phyloP scores from a whole-genome alignment of 2,888 invertebrate genomes.

The Tricholauxania praeusta region DNA sequence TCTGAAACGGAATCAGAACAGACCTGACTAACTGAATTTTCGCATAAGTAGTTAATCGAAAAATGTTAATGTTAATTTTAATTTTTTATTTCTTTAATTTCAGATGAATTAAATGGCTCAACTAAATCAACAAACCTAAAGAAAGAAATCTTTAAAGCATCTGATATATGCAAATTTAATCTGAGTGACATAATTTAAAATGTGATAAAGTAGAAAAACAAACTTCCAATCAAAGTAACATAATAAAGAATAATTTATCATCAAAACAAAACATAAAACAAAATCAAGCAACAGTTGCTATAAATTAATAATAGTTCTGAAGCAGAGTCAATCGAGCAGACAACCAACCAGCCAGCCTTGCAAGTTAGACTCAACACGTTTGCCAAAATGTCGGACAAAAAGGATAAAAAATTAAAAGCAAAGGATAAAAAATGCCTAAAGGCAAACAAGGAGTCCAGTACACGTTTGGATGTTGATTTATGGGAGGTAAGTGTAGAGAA shows the following conservation, averaged over 20 bases:
- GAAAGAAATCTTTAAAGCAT: too few relatives aligned
- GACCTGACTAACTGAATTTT: too few relatives aligned
- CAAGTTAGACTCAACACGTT: not conserved
- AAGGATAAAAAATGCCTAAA: conserved; percentile 59
- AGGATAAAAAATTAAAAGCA: conserved; percentile 53
- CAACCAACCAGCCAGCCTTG: too few relatives aligned
- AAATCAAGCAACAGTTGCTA: conserved; percentile 24
- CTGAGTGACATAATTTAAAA: too few relatives aligned
- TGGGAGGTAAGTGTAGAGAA: conserved; percentile 62
- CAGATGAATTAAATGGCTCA: too few relatives aligned
- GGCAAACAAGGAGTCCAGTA: conserved; percentile 62
- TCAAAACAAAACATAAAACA: not conserved
- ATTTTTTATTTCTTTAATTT: too few relatives aligned
- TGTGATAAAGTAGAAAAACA: not conserved
- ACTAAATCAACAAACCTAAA: too few relatives aligned
- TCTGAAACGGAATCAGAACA: too few relatives aligned
- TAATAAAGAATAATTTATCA: conserved; percentile 10
- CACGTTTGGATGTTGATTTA: conserved; percentile 63
- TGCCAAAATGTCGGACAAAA: conserved; percentile 36
- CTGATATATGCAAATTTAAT: too few relatives aligned
- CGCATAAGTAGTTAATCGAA: too few relatives aligned
- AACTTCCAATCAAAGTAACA: conserved; percentile 8
- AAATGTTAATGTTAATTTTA: too few relatives aligned
- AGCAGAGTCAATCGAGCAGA: too few relatives aligned
- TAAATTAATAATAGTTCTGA: conserved; percentile 6